phyloP scores from a whole-genome alignment of 2,113 vertebrate genomes.

The Antechinus flavipes region DNA sequence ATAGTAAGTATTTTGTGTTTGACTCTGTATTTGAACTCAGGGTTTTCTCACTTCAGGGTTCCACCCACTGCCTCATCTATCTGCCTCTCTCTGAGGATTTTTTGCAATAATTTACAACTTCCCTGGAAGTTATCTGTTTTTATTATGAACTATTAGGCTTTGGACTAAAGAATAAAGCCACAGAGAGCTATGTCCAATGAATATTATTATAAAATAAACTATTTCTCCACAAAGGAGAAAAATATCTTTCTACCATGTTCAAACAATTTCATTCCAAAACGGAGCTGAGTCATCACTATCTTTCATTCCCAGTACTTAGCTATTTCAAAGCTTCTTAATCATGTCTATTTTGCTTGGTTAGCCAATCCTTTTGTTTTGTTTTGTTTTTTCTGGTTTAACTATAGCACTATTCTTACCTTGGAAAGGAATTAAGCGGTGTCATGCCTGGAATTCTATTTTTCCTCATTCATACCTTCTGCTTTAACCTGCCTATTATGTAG shows the following conservation, averaged over 20 bases:
- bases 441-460: background rate
- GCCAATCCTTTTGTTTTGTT: background rate
- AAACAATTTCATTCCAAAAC: background rate
- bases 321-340: background rate
- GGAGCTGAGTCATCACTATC: background rate
- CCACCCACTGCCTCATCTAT: too few species aligned
- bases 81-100: too few species aligned
- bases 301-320: background rate
- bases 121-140: too few species aligned
- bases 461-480: background rate
- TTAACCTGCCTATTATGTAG: background rate
- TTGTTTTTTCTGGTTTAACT: too few species aligned
- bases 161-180: background rate
- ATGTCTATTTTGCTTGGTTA: background rate
- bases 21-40: too few species aligned
- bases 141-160: background rate
- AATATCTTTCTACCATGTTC: background rate
- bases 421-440: background rate
- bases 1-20: too few species aligned
- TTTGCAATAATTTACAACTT: too few species aligned
- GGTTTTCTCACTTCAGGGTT: too few species aligned
- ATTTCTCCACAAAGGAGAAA: background rate
- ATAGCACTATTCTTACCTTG: background rate
- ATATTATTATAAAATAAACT: background rate
- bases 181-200: background rate